Evolutionary conservation across 2,797 vertebrate species (phyloP), one percentile per base, ranked within the genome.

Genomic region (Bovichtus diacanthus): DNA sequence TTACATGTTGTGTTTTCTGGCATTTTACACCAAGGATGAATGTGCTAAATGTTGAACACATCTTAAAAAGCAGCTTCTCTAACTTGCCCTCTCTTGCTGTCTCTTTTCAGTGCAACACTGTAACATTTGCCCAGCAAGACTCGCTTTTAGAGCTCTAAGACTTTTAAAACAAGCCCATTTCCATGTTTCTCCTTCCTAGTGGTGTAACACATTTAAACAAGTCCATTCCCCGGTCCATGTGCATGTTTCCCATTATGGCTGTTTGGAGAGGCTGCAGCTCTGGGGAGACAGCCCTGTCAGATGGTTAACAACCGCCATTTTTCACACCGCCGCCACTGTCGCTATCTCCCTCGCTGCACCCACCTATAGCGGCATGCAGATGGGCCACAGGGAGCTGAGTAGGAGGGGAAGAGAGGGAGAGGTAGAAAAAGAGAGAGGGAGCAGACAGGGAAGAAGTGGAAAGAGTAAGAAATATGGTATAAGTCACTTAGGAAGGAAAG

Each of bases 261-360:
- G 91, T 92, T 90, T 93, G 90, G 84, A 91, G 81, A 91, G 83
- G 90, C 89, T 84, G 84, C 90, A 87, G 90, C 90, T 90, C 85
- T 79, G 73, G 89, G 87, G 91, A 93, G 86, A 92, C 91, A 73
- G 88, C 69, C 77, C 91, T 93, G 92, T 94, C 94, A 92, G 89
- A 91, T 92, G 89, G 87, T 92, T 93, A 93, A 93, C 92, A 93
- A 90, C 91, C 84, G 55, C 90, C 89, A 91, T 94, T 93, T 93
- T 90, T 93, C 91, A 92, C 91, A 92, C 88, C 65, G 64, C 87
- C 85, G 70, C 88, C 86, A 73, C 90, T 90, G 76, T 85, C 49
- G 70, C 85, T 90, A 86, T 91, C 89, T 88, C 62, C 74, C 87
- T 80, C 61, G 8, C 83, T 80, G 85, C 90, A 90, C 69, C 77